A percentile compares a stretch with the other conserved stretches of the same genome.
These are phyloP conservation scores for Drosophila pallidifrons DNA, from an alignment of 1,140 invertebrate genomes.

Conservation along the genomic window DNA sequence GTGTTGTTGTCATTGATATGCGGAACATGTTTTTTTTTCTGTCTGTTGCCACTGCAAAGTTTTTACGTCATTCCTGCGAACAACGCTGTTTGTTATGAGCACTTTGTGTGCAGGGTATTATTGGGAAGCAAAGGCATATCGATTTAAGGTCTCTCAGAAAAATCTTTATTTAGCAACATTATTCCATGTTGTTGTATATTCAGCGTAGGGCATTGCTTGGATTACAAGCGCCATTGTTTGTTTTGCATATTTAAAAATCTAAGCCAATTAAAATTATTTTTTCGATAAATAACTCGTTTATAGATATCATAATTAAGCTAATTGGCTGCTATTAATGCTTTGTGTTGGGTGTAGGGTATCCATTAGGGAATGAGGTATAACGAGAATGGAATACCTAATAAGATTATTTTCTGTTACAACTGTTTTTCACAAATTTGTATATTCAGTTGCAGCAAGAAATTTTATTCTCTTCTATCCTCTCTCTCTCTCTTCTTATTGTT, in stretches of 20 bases:
- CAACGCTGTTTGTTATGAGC: conserved; percentile 52
- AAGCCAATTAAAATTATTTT: neutral
- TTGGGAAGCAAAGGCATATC: neutral
- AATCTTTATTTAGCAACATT: too few relatives aligned
- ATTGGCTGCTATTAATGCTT: neutral
- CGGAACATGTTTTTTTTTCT: conserved; percentile 70
- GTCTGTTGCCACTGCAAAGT: conserved; percentile 58
- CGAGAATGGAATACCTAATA: neutral
- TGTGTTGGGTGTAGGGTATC: neutral
- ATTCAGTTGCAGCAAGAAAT: neutral
- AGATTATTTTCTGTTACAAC: neutral
- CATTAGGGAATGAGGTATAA: neutral
- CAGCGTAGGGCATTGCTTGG: neutral
- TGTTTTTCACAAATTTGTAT: neutral
- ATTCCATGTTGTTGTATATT: neutral
- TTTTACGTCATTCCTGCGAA: conserved; percentile 74
- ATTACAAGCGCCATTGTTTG: neutral
- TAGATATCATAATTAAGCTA: neutral
- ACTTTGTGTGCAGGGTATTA: conserved; percentile 54
- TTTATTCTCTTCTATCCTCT: neutral
- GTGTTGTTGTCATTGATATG: conserved; percentile 68
- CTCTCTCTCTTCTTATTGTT: too few relatives aligned
- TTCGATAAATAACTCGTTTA: neutral
- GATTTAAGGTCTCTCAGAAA: too few relatives aligned
- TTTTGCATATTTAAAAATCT: neutral